phyloP scores from a whole-genome alignment of 2,113 vertebrate genomes.

The Microtus richardsoni region DNA sequence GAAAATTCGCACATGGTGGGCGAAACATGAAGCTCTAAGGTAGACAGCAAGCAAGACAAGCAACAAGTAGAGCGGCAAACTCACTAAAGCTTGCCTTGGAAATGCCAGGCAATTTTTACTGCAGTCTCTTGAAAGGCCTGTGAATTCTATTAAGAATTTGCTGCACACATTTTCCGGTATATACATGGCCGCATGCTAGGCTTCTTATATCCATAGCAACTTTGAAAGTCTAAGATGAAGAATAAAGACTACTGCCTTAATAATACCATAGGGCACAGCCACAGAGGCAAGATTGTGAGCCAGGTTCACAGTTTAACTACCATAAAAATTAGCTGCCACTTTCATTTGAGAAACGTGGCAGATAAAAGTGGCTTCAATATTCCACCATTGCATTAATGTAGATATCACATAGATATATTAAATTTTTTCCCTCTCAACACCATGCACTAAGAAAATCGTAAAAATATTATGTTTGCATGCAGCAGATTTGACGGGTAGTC shows the following conservation, averaged over 20 bases:
- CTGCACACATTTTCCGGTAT: slow-evolving; percentile 34
- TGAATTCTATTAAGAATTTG: slow-evolving; percentile 65
- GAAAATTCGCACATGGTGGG: neutral
- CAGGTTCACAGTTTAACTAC: slow-evolving; percentile 76
- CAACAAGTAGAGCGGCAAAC: neutral
- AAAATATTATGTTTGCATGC: slow-evolving; percentile 76
- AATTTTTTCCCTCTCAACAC: slow-evolving; percentile 72
- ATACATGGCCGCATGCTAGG: slow-evolving; percentile 65
- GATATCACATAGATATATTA: slow-evolving; percentile 76
- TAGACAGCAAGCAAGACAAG: neutral
- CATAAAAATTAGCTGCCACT: slow-evolving; percentile 77
- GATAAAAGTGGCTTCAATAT: slow-evolving; percentile 81
- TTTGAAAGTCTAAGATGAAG: slow-evolving; percentile 66
- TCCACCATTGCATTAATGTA: slow-evolving; percentile 68
- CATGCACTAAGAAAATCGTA: slow-evolving; percentile 64
- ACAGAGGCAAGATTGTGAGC: slow-evolving; percentile 54
- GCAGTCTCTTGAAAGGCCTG: slow-evolving; percentile 52
- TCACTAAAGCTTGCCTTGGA: neutral
- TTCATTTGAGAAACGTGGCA: slow-evolving; percentile 73
- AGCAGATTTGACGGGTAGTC: slow-evolving; percentile 75
- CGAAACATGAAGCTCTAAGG: neutral
- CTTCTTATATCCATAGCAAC: slow-evolving; percentile 60
- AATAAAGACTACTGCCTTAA: slow-evolving; percentile 73
- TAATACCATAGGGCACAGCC: slow-evolving; percentile 57
- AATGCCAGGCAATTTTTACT: slow-evolving; percentile 52